phyloP scores from a whole-genome alignment of 2,797 vertebrate species.

The Spheniscus humboldti region DNA sequence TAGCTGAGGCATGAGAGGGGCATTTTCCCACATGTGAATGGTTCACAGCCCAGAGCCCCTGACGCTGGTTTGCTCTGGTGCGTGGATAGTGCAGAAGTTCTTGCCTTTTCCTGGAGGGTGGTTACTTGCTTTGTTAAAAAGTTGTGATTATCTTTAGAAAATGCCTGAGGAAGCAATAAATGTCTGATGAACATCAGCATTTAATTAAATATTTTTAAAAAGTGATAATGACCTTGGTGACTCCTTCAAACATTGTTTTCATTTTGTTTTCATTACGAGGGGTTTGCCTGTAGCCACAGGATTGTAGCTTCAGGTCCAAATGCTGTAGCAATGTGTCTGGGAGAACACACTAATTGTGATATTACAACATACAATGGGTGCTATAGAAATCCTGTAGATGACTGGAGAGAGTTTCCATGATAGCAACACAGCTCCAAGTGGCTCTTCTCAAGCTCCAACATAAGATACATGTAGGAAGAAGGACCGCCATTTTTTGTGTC shows the following conservation, averaged over 20 bases:
- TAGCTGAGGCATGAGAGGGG: neutral
- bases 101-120: neutral
- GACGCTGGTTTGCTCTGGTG: rapidly evolving
- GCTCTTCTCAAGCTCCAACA: neutral
- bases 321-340: neutral
- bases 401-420: neutral
- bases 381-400: neutral
- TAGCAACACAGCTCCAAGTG: neutral
- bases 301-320: neutral
- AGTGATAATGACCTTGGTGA: neutral
- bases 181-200: neutral
- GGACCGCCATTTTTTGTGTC: neutral
- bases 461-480: neutral
- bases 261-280: neutral
- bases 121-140: neutral
- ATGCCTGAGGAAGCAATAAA: neutral
- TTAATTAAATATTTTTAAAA: neutral
- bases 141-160: neutral
- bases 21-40: neutral
- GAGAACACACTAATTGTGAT: neutral
- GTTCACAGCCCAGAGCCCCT: neutral
- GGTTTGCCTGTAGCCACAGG: neutral
- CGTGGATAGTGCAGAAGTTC: neutral
- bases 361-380: too few relatives aligned
- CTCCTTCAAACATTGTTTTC: neutral